Conservation (phyloP, 2,888 invertebrate genomes). For the Teinopalpus imperialis region DNA sequence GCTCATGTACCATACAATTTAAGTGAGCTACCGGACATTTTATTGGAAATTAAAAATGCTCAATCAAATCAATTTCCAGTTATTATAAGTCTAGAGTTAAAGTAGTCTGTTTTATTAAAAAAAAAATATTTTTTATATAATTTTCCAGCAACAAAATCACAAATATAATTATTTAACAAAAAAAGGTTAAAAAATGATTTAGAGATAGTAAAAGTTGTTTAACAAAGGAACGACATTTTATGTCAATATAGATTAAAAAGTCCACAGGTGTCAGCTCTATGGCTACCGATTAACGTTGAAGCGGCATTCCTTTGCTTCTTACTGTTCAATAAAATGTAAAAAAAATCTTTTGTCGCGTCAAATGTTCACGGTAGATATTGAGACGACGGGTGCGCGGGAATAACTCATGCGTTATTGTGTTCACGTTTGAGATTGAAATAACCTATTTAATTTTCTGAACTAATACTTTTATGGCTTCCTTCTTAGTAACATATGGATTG, state of each 20-base stretch:
- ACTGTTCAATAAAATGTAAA: constrained; percentile 31
- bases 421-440: constrained; percentile 28
- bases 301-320: constrained; percentile 42
- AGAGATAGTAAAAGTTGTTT: constrained; percentile 11
- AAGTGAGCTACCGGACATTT: too few species aligned
- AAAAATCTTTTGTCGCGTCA: constrained; percentile 42
- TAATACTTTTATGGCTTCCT: constrained; percentile 31
- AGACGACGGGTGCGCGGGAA: constrained; percentile 34
- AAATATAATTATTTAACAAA: too few species aligned
- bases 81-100: too few species aligned
- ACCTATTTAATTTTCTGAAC: constrained; percentile 35
- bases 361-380: constrained; percentile 32
- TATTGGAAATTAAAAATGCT: too few species aligned
- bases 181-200: too few species aligned
- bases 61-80: too few species aligned
- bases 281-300: constrained; percentile 47
- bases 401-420: constrained; percentile 38
- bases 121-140: too few species aligned
- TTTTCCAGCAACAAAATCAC: too few species aligned
- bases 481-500: constrained; percentile 24
- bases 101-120: too few species aligned
- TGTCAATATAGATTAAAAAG: constrained; percentile 22
- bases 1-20: too few species aligned
- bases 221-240: constrained; percentile 18
- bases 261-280: constrained; percentile 50